phyloP scores from a whole-genome alignment of 2,888 invertebrate species.

The Lepidonotus clava region DNA sequence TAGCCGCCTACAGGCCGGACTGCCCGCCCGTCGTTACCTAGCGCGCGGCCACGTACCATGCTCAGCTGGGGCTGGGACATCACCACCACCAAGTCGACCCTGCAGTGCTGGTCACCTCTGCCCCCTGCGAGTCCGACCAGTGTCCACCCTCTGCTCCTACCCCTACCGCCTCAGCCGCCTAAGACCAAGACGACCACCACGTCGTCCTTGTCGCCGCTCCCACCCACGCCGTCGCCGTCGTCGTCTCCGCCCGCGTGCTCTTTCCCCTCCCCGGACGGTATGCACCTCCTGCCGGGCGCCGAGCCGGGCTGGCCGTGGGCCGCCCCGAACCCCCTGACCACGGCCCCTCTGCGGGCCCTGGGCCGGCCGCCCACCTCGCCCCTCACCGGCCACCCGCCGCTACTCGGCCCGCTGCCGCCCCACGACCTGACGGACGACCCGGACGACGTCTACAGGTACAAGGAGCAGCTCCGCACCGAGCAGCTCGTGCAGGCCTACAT shows the following conservation, averaged over 20 bases:
- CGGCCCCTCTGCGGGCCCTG: neutral
- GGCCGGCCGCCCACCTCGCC: neutral
- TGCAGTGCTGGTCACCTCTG: constrained; percentile 7
- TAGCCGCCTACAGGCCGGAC: no score
- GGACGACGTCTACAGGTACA: constrained; percentile 40
- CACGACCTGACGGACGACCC: neutral
- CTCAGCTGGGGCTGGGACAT: constrained; percentile 50
- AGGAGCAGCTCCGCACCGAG: constrained; percentile 41
- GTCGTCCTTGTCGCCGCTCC: neutral
- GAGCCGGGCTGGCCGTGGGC: neutral
- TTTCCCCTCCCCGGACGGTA: neutral
- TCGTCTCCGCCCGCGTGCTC: neutral
- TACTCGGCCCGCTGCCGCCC: neutral
- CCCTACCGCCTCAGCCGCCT: neutral
- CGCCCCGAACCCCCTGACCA: neutral
- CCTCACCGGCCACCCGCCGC: neutral
- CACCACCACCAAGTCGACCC: constrained; percentile 34
- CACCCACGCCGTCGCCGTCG: neutral
- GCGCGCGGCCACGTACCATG: neutral
- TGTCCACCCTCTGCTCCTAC: neutral
- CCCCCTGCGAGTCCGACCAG: neutral
- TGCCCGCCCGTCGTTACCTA: no score
- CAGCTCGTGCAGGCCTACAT: constrained; percentile 49
- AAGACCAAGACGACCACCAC: neutral
- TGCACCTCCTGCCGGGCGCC: neutral